phyloP scores from a whole-genome alignment of 92 coral and sea anemone genomes.

The Anthopleura xanthogrammica region DNA sequence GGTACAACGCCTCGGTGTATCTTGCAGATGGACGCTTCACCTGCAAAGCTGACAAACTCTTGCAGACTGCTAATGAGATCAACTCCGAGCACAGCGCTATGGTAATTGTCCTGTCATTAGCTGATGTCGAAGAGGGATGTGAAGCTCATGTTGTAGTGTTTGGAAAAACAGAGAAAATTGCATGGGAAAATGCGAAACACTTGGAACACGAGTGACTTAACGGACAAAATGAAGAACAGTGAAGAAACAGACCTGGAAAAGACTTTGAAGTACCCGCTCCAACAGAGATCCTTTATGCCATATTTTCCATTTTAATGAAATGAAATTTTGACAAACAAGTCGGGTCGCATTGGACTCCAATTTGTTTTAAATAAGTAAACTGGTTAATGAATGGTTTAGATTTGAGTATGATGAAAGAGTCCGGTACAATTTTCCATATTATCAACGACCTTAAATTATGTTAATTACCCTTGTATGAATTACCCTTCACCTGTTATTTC shows the following conservation, averaged over 20 bases:
- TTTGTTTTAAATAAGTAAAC: too few relatives aligned
- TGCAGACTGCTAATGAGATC: conserved; percentile 9
- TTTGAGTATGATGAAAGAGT: too few relatives aligned
- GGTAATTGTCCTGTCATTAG: conserved; percentile 20
- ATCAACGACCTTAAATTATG: too few relatives aligned
- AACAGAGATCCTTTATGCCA: too few relatives aligned
- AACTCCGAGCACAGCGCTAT: conserved; percentile 7
- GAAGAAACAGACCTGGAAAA: too few relatives aligned
- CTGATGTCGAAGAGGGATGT: conserved; percentile 20
- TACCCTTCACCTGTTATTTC: too few relatives aligned
- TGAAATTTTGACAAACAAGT: too few relatives aligned
- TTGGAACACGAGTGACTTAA: not conserved
- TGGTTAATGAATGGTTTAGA: too few relatives aligned
- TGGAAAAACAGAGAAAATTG: conserved; percentile 30
- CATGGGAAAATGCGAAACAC: not conserved
- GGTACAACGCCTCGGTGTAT: conserved; percentile 43
- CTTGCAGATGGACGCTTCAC: conserved; percentile 23
- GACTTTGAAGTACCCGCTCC: not conserved
- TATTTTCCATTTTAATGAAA: too few relatives aligned
- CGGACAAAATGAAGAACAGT: not conserved
- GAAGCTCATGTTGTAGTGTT: conserved; percentile 31
- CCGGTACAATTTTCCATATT: too few relatives aligned
- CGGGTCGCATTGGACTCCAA: too few relatives aligned
- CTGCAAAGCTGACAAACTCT: not conserved
- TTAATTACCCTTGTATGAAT: too few relatives aligned